Evolutionary conservation across 2,797 vertebrate species (phyloP), one percentile per base, ranked within the genome.

Genomic region (Notolepis coatsorum): DNA sequence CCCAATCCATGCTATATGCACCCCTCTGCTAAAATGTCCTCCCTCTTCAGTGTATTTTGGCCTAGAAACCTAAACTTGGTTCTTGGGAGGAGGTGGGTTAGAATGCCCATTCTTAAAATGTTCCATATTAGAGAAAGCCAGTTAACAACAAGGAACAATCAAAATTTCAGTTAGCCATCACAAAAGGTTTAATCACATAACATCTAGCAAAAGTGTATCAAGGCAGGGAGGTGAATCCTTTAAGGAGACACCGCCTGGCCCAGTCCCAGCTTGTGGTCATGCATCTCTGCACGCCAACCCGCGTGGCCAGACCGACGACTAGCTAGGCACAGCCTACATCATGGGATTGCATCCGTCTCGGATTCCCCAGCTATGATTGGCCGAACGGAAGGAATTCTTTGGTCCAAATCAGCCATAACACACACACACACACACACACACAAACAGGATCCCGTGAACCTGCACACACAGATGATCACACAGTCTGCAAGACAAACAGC

Each of bases 401-500:
- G 46, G 62, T 66, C 51, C 24, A 53, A 30, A 20, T 55, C 15
- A 66, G 30, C 41, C 50, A 49, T 42, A 57, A 46, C 49, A 59
- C 21, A 51, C 41, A 47, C 42, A 52, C 80, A 82, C 62, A n/a
- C n/a, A n/a, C n/a, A n/a, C n/a, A n/a, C n/a, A n/a, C n/a, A n/a
- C n/a, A n/a, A n/a, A n/a, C n/a, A n/a, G n/a, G n/a, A n/a, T n/a
- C n/a, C n/a, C n/a, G n/a, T n/a, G n/a, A 4, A 12, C 21, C 4
- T 15, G 43, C 15, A 47, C 13, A 21, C 24, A 54, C 61, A 49
- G 41, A n/a, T 6, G 25, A 77, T 78, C 79, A 85, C 75, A 73
- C 70, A 80, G 55, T 20, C 31, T 8, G 51, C 18, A 60, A 43
- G 18, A 62, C 74, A 79, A 78, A 83, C 79, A 84, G 61, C 28